Base-by-base conservation (phyloP, 2,888 invertebrate genomes). In the Eristalinus aeneus region DNA sequence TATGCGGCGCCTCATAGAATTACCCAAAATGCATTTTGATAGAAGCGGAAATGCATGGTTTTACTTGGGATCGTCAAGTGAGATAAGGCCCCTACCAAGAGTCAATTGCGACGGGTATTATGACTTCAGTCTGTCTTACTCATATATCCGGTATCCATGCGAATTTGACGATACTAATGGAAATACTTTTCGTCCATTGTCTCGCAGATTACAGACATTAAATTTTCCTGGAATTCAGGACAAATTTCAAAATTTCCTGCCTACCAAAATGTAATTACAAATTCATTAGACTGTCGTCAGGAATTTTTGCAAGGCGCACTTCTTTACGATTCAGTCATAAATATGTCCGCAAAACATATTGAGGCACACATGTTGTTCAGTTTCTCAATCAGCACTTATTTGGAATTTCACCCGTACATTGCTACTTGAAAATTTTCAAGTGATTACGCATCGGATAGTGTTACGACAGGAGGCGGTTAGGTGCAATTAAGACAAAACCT, bases 401-500 rank as follows among this genome's bases (percentile, higher is more conserved):
- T 10, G 10, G 34, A 6, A 34, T 34, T 27, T 27, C 27, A 16
- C 46, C 16, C 8, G 16, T 4, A n/a, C 5, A n/a, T 16, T 46
- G 8, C 16, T 8, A 16, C 46, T 16, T 46, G 16, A 46, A 4
- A 8, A 8, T 8, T 46, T 39, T 39, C 34, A 64, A 34, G 27
- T 10, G 16, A 64, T 12, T 22, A 31, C 63, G 56, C 60, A 16
- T 67, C 53, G 54, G 20, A 60, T n/a, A 68, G 39, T 69, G 20
- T 71, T 83, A 69, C 65, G 65, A 71, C 79, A 74, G 65, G 60
- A 31, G 60, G 71, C 61, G 64, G 60, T 74, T 32, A 58, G 53
- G 36, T 74, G 54, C 46, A 74, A 79, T 79, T 83, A 73, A 83
- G 56, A 5, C 61, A 68, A 56, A n/a, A n/a, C n/a, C 63, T 68